Evolutionary conservation across 2,888 invertebrate genomes (phyloP).

Genomic region (Drosophila fulvimacula): DNA sequence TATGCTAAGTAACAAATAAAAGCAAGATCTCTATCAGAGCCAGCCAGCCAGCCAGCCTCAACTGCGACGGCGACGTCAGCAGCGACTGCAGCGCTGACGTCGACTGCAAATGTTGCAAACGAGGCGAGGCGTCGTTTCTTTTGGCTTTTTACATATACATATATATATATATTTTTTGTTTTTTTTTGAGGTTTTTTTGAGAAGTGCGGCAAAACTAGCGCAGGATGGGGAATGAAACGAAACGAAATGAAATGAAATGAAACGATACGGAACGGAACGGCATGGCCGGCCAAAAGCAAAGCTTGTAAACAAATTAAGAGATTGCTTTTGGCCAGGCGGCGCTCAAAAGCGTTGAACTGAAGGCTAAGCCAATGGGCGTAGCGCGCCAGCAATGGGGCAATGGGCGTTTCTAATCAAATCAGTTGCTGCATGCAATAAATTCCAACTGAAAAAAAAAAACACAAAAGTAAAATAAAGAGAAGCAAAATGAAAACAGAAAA

Average conservation of each 20-base stretch:
- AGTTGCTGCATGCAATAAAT: constrained; percentile 78
- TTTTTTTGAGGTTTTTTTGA: constrained; percentile 73
- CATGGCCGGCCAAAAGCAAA: constrained; percentile 70
- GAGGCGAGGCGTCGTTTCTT: constrained; percentile 56
- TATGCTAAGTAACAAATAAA: constrained; percentile 82
- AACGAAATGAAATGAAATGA: constrained; percentile 6
- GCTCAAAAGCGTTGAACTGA: constrained; percentile 71
- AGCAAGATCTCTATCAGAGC: constrained; percentile 74
- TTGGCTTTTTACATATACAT: constrained; percentile 68
- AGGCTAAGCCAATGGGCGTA: constrained; percentile 71
- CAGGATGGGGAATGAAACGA: constrained; percentile 18
- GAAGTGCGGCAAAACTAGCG: constrained; percentile 65
- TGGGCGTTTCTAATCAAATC: constrained; percentile 79
- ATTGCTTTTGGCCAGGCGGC: constrained; percentile 75
- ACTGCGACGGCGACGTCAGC: constrained; percentile 48
- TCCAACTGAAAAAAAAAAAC: constrained; percentile 23
- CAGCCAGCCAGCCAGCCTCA: constrained; percentile 28
- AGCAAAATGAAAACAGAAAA: constrained; percentile 26
- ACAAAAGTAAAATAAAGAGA: constrained; percentile 1
- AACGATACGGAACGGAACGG: constrained; percentile 1
- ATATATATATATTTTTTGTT: constrained; percentile 18
- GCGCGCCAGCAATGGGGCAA: constrained; percentile 38
- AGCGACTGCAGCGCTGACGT: constrained; percentile 49
- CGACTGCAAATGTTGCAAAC: constrained; percentile 60
- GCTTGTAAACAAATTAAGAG: constrained; percentile 78